Evolutionary conservation across 2,888 invertebrate genomes (phyloP).

Genomic region (Conchocele bisecta): DNA sequence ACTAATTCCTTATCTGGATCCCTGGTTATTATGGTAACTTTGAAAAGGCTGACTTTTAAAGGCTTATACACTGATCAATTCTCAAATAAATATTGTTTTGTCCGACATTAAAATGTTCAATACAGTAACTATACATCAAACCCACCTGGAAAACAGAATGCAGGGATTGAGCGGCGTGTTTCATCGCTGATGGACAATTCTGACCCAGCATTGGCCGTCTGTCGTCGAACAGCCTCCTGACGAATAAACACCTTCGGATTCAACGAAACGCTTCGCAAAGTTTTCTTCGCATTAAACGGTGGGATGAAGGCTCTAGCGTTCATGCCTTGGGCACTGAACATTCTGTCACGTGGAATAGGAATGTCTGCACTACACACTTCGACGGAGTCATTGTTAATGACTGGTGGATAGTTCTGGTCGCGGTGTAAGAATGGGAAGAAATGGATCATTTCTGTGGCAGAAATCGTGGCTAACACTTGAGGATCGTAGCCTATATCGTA

Average conservation of each 20-base stretch:
- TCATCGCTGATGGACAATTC: conserved; percentile 75
- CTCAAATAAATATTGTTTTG: no score
- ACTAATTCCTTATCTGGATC: no score
- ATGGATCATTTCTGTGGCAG: conserved; percentile 72
- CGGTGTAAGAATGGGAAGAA: conserved; percentile 68
- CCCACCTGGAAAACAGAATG: conserved; percentile 81
- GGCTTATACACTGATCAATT: no score
- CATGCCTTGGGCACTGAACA: conserved; percentile 14
- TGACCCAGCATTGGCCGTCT: conserved; percentile 18
- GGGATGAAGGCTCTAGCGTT: background rate
- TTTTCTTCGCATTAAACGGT: conserved; percentile 12
- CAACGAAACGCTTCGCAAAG: conserved; percentile 25
- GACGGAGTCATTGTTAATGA: background rate
- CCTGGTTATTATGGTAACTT: no score
- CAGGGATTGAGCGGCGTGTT: conserved; percentile 72
- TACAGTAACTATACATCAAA: no score
- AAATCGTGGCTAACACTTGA: conserved; percentile 74
- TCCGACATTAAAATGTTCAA: no score
- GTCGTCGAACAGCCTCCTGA: conserved; percentile 41
- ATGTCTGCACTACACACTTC: background rate
- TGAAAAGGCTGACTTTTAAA: no score
- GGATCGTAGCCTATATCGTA: conserved; percentile 67
- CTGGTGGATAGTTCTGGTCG: conserved; percentile 74
- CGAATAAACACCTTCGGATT: conserved; percentile 41
- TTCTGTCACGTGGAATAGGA: conserved; percentile 12